Conservation (phyloP, 2,113 vertebrate genomes). For the Zingel zingel region DNA sequence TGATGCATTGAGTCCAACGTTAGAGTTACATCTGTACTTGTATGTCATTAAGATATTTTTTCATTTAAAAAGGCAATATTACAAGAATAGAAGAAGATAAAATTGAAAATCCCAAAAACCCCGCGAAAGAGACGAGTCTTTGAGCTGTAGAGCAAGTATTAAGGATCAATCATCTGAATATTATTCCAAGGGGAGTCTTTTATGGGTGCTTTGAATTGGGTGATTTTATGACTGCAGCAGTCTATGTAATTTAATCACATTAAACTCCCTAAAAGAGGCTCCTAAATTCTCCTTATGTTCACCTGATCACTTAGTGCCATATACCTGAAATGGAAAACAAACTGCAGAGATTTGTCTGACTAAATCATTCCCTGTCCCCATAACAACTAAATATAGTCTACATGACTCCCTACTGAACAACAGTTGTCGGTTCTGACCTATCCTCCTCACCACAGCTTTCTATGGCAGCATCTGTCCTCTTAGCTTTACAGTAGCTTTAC, state of each 20-base stretch:
- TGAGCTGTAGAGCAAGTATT: conserved; percentile 18
- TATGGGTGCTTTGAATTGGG: conserved; percentile 70
- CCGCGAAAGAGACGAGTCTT: conserved; percentile 10
- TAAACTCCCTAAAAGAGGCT: conserved; percentile 57
- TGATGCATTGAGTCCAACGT: neutral
- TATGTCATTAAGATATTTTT: neutral
- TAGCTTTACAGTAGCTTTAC: conserved; percentile 47
- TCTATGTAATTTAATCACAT: conserved; percentile 69
- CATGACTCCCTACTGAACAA: conserved; percentile 1
- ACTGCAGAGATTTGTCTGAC: conserved; percentile 31
- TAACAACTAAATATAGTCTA: neutral
- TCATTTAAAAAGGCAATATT: neutral
- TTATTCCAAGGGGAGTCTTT: conserved; percentile 67
- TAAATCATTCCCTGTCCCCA: neutral
- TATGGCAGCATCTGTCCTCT: conserved; percentile 48
- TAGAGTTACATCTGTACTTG: neutral
- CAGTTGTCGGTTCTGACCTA: conserved; percentile 51
- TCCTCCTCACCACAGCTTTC: conserved; percentile 19
- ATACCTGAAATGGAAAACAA: conserved; percentile 46
- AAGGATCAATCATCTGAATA: conserved; percentile 60
- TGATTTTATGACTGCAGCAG: conserved; percentile 68
- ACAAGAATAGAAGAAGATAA: neutral
- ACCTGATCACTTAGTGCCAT: conserved; percentile 40
- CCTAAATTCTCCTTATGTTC: conserved; percentile 65
- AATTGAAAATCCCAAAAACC: neutral